These are phyloP conservation scores for Peromyscus eremicus DNA, from an alignment of 2,797 vertebrate species.

Conservation along the genomic window DNA sequence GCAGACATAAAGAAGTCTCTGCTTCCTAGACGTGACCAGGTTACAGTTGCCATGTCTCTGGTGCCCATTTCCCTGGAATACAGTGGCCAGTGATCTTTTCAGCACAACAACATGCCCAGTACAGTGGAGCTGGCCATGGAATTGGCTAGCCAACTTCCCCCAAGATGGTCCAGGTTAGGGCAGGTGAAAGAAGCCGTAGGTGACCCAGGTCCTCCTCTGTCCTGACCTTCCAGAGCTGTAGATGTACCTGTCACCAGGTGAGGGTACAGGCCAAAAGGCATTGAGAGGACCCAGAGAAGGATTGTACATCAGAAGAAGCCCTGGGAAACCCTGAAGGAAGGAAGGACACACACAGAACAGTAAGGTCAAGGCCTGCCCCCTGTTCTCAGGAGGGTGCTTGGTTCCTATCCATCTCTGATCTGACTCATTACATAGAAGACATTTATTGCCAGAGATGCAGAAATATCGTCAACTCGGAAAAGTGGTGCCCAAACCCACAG, in stretches of 20 bases:
- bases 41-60: background rate
- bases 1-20: background rate
- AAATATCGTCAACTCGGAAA: background rate
- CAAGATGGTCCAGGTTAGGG: background rate
- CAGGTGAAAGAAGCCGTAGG: background rate
- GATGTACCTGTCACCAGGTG: background rate
- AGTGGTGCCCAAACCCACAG: background rate
- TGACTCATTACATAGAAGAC: background rate
- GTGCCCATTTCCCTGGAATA: background rate
- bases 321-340: background rate
- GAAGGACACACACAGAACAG: background rate
- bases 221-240: background rate
- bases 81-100: rapidly evolving
- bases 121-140: background rate
- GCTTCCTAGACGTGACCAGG: background rate
- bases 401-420: background rate
- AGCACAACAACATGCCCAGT: rapidly evolving
- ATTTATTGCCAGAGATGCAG: constrained; percentile 20
- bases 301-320: too few relatives aligned
- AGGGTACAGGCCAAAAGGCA: background rate
- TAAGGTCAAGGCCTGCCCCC: background rate
- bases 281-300: rapidly evolving
- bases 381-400: background rate
- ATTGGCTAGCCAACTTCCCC: background rate
- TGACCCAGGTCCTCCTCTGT: background rate